Evolutionary conservation across 1,140 invertebrate genomes (phyloP).

Genomic region (Drosophila dunni): DNA sequence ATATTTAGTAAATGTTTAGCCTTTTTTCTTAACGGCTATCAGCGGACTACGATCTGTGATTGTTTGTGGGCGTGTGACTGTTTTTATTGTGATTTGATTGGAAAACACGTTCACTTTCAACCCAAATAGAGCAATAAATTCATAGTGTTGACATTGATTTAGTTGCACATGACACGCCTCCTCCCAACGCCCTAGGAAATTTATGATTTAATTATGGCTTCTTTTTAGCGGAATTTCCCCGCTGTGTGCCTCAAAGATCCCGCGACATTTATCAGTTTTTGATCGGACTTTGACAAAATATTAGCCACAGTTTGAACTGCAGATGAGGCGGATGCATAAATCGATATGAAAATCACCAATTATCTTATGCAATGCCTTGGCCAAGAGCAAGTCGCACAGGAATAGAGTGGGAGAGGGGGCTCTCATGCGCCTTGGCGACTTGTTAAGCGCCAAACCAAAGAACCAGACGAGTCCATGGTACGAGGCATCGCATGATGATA

Average conservation of each 20-base stretch:
- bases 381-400: slow-evolving; percentile 20
- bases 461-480: not conserved
- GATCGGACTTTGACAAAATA: slow-evolving; percentile 46
- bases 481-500: slow-evolving; percentile 66
- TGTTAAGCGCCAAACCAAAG: slow-evolving; percentile 55
- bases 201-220: slow-evolving; percentile 82
- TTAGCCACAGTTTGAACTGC: slow-evolving; percentile 12
- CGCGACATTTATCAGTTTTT: slow-evolving; percentile 51
- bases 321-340: slow-evolving; percentile 73
- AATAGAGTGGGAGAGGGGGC: slow-evolving; percentile 18
- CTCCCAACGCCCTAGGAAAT: slow-evolving; percentile 36
- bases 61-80: slow-evolving; percentile 67
- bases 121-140: slow-evolving; percentile 82
- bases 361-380: slow-evolving; percentile 75
- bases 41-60: slow-evolving; percentile 21
- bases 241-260: slow-evolving; percentile 57
- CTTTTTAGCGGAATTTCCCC: slow-evolving; percentile 54
- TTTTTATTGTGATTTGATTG: slow-evolving; percentile 75
- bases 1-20: slow-evolving; percentile 51
- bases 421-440: slow-evolving; percentile 70
- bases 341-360: slow-evolving; percentile 83
- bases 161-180: slow-evolving; percentile 33
- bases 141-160: slow-evolving; percentile 63
- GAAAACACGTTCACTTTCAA: slow-evolving; percentile 42
- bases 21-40: slow-evolving; percentile 14